These are phyloP conservation scores for Melanitta fusca DNA, from an alignment of 2,797 vertebrate species.

Conservation along the genomic window DNA sequence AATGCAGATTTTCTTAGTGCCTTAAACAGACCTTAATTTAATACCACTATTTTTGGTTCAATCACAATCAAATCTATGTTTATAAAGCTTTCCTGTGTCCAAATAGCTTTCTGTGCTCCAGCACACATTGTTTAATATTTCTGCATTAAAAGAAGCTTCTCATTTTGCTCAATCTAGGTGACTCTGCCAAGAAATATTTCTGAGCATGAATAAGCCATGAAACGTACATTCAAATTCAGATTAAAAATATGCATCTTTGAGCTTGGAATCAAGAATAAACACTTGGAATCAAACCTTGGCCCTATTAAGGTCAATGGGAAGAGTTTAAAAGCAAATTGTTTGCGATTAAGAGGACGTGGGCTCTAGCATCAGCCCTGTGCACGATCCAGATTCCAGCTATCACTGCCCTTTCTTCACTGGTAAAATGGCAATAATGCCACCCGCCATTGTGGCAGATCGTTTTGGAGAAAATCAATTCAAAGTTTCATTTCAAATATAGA, in stretches of 20 bases:
- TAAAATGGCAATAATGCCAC: not conserved
- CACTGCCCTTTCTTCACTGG: not conserved
- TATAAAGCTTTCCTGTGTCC: conserved; percentile 72
- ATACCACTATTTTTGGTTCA: conserved; percentile 65
- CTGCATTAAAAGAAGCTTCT: conserved; percentile 66
- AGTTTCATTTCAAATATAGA: not conserved
- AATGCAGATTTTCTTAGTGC: not conserved
- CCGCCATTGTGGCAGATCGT: rapidly evolving
- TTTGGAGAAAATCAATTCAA: not conserved
- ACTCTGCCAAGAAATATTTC: conserved; percentile 71
- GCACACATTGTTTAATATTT: conserved; percentile 70
- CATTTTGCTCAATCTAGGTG: conserved; percentile 57
- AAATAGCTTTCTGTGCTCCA: conserved; percentile 69
- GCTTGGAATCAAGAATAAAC: conserved; percentile 51
- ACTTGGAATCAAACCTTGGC: conserved; percentile 35
- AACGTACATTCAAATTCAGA: conserved; percentile 67
- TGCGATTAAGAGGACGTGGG: not conserved
- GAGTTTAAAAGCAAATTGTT: conserved; percentile 20
- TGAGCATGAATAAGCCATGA: conserved; percentile 61
- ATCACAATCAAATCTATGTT: conserved; percentile 70
- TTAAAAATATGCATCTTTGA: conserved; percentile 55
- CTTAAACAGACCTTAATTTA: conserved; percentile 64
- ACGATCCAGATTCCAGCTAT: not conserved
- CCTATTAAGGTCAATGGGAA: conserved; percentile 32
- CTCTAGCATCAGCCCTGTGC: not conserved